Evolutionary conservation across 2,113 vertebrate genomes (phyloP), one percentile per base, ranked within the genome.

Genomic region (Fulmarus glacialis): DNA sequence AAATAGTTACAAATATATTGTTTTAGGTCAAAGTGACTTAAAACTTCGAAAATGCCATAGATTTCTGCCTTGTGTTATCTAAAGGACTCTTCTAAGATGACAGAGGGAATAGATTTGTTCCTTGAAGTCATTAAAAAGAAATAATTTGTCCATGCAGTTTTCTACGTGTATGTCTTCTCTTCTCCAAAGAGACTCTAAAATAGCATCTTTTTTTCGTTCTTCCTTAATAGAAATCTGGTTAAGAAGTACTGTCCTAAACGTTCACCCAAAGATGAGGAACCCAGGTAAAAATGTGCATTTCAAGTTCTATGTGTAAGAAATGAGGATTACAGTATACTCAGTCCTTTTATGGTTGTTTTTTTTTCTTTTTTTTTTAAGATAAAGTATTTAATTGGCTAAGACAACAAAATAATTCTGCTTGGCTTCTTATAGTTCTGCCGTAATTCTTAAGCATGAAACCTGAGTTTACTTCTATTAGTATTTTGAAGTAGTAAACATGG

Each of bases 161-260:
- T 52, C 45, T 60, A 0, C 79, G 13, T 56, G 19, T 66, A 5
- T 34, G 5, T 50, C 24, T 93, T 86, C 14, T 45, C 20, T 77
- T 55, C 22, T 96, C 15, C 30, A 64, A 82, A 64, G 34, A 84
- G 36, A 62, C 24, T 93, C 48, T 89, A 66, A 96, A 86, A 56
- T 24, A 59, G 2, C 3, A 5, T 77, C 5, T 60, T 93, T 53
- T 26, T 86, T 63, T 94, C 50, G 0, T 96, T 91, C 75, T 97
- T 78, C 80, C 87, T 74, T 77, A 96, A 79, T 97, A 99, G 99
- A 98, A 99, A 98, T 98, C 97, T 99, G 98, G 99, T 99, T 79
- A 99, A 99, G 98, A 99, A 99, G 96, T 99, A 99, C 82, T 99
- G 99, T 97, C 99, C 99, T 21, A 99, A 99, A 92, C 99, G 99